Base-by-base conservation (phyloP, 2,797 vertebrate genomes). In the Lepus townsendii region DNA sequence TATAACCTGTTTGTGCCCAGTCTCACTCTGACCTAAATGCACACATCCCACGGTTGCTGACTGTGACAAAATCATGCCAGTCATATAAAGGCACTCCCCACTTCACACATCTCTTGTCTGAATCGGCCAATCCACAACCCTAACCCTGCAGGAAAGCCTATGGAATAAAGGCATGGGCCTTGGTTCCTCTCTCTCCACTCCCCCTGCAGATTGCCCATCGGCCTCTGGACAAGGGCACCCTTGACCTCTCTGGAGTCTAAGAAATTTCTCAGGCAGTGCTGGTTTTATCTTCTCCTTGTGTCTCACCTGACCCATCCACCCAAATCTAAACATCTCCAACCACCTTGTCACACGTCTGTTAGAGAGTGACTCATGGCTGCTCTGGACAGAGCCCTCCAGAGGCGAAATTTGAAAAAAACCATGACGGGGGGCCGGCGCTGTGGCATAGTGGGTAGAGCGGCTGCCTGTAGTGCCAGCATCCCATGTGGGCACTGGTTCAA, bases 171-270 rank as follows among this genome's bases (percentile, higher is more conserved):
- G 16, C 50, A 20, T 27, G 24, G 24, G 1, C 47, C 17, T 3
- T n/a, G 14, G 38, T 32, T 27, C 24, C 13, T 12, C 35, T 30
- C 52, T 13, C 32, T 84, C 14, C 12, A n/a, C 57, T 14, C 10
- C n/a, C 4, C 11, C 26, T n/a, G 32, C 54, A 85, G 26, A 73
- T 32, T 11, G 20, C 11, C 35, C 52, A 4, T 26, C 5, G 24
- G 17, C 32, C 52, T 60, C 32, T 27, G 12, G 5, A 0, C 26
- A 4, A 3, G 0, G 3, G 26, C 26, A 30, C 3, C 26, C 14
- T 16, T 5, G n/a, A 38, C 52, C 68, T 73, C 54, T 62, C 35
- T 26, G 12, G 27, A 54, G 17, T 47, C 69, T 47, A 24, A 73
- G 35, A 62, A 30, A 62, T 47, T 65, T 65, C 35, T 71, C 32